phyloP scores from a whole-genome alignment of 2,888 invertebrate species.

The Scelioninae gen. 2 region DNA sequence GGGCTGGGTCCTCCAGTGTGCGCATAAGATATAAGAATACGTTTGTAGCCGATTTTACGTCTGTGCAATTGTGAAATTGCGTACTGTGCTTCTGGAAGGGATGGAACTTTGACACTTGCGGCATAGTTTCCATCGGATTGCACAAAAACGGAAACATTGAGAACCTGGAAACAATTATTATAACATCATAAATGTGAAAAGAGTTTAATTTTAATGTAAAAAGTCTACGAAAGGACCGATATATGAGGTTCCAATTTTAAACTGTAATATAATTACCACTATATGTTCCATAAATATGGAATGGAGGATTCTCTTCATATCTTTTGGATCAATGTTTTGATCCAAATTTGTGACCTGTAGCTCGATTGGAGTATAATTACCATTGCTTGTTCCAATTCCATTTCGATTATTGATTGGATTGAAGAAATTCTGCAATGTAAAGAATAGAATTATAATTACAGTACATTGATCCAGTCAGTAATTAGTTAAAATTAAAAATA shows the following conservation, averaged over 20 bases:
- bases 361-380: constrained; percentile 76
- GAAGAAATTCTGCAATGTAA: constrained; percentile 70
- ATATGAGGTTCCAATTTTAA: too few relatives aligned
- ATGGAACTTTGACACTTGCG: constrained; percentile 83
- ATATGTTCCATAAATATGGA: constrained; percentile 81
- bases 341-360: constrained; percentile 84
- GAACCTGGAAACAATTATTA: constrained; percentile 76
- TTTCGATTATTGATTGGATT: constrained; percentile 72
- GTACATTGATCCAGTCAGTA: not conserved
- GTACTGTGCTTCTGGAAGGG: constrained; percentile 82
- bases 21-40: constrained; percentile 86
- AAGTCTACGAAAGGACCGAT: too few relatives aligned
- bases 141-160: constrained; percentile 79
- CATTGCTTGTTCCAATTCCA: constrained; percentile 63
- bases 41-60: constrained; percentile 86
- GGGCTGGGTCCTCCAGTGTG: constrained; percentile 81
- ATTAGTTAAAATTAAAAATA: constrained; percentile 3
- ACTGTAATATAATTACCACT: too few relatives aligned
- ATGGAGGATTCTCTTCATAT: constrained; percentile 80
- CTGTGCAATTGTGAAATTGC: constrained; percentile 90
- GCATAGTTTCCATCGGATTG: constrained; percentile 83
- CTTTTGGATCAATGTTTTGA: constrained; percentile 81
- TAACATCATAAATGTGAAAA: too few relatives aligned
- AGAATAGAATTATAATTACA: too few relatives aligned
- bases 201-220: too few relatives aligned